A percentile compares a stretch with the other conserved stretches of the same genome.
These are phyloP conservation scores for Montipora cactus DNA, from an alignment of 64 coral and sea anemone species.

Conservation along the genomic window DNA sequence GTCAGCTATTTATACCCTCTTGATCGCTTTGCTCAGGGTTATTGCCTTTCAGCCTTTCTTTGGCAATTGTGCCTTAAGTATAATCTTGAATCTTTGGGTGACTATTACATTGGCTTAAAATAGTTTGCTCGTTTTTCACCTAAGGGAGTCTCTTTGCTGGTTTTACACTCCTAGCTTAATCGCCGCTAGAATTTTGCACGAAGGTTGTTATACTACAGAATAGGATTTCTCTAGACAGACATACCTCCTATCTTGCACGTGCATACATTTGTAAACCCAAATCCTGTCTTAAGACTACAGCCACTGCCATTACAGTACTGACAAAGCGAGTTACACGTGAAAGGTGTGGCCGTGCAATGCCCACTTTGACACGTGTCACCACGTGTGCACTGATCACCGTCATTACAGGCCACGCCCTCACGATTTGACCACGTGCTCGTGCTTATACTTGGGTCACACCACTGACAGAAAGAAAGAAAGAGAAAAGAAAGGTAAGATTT, in stretches of 20 bases:
- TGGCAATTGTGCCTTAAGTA: too few relatives aligned
- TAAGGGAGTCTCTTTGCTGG: too few relatives aligned
- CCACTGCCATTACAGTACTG: conserved; percentile 83
- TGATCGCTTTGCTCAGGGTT: too few relatives aligned
- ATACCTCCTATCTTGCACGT: conserved; percentile 93
- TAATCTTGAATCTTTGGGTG: too few relatives aligned
- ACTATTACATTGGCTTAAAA: too few relatives aligned
- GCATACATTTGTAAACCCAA: conserved; percentile 74
- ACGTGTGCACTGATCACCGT: conserved; percentile 73
- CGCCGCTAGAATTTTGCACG: too few relatives aligned
- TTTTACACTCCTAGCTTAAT: too few relatives aligned
- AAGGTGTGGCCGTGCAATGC: conserved; percentile 75
- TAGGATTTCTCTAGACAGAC: neutral
- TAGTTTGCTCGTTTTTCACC: too few relatives aligned
- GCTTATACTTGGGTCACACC: conserved; percentile 70
- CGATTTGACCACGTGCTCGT: conserved; percentile 58
- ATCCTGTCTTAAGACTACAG: conserved; percentile 84
- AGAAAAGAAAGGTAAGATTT: neutral
- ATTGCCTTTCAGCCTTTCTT: too few relatives aligned
- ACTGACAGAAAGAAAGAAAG: conserved; percentile 28
- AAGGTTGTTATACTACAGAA: neutral
- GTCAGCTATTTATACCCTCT: too few relatives aligned
- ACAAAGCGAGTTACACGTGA: conserved; percentile 82
- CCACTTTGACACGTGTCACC: conserved; percentile 76
- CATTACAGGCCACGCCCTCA: conserved; percentile 74